A percentile compares a stretch with the other conserved stretches of the same genome.
phyloP scores from a whole-genome alignment of 1,140 invertebrate genomes.

The Nephila pilipes region DNA sequence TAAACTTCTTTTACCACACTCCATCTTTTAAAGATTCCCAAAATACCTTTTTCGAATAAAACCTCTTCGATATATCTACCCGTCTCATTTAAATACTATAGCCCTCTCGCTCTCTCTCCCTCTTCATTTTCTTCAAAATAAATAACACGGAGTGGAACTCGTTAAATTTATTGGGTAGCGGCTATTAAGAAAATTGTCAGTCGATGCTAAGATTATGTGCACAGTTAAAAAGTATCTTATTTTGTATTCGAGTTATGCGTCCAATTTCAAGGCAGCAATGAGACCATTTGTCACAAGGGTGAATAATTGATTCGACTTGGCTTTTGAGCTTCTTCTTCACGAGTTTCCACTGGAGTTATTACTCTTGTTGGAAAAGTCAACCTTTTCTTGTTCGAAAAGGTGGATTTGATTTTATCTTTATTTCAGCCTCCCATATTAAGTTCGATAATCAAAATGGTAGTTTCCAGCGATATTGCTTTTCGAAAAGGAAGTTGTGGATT shows the following conservation, averaged over 20 bases:
- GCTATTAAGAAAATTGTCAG: constrained; percentile 31
- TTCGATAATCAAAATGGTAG: constrained; percentile 9
- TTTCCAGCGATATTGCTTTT: neutral
- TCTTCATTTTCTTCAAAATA: constrained; percentile 15
- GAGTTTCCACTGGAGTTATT: neutral
- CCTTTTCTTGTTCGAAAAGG: neutral
- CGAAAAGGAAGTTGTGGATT: neutral
- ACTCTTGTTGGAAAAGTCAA: neutral
- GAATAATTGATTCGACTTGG: constrained; percentile 14
- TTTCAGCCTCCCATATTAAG: neutral
- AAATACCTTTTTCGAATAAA: constrained; percentile 31
- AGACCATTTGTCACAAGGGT: neutral
- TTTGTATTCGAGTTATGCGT: constrained; percentile 21
- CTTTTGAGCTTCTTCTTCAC: neutral
- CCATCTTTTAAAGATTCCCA: neutral
- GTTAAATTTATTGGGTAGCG: constrained; percentile 25
- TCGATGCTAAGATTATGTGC: constrained; percentile 13
- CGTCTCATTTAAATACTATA: constrained; percentile 4
- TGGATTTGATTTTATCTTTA: neutral
- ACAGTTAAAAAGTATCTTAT: constrained; percentile 35
- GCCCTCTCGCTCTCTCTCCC: neutral
- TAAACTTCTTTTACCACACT: neutral
- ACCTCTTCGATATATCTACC: neutral
- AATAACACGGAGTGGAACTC: neutral
- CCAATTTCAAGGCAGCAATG: constrained; percentile 2